These are phyloP conservation scores for Sarcophaga carnaria DNA, from an alignment of 2,888 invertebrate species.

Conservation along the genomic window DNA sequence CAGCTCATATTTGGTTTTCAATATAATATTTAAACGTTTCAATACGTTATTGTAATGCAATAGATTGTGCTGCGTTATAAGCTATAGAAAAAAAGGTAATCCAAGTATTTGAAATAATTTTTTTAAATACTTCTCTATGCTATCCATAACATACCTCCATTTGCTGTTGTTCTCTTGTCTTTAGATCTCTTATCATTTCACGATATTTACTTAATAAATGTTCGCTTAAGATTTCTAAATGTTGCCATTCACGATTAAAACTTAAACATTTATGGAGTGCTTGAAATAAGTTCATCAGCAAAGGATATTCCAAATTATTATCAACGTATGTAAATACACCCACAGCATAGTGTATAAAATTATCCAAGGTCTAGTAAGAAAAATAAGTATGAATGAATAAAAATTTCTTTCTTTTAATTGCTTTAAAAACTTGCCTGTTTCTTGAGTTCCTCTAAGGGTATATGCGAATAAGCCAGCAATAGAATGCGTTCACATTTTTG, in stretches of 20 bases:
- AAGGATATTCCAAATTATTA: conserved; percentile 57
- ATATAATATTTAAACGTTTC: conserved; percentile 63
- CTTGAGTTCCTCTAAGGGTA: conserved; percentile 28
- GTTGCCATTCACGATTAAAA: conserved; percentile 55
- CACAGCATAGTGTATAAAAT: conserved; percentile 55
- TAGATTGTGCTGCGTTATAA: neutral
- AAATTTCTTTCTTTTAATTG: neutral
- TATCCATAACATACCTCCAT: conserved; percentile 39
- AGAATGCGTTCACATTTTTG: conserved; percentile 58
- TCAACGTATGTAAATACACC: conserved; percentile 39
- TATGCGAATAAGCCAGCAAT: conserved; percentile 31
- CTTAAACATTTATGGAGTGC: conserved; percentile 53
- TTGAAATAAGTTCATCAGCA: conserved; percentile 63
- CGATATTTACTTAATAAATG: conserved; percentile 44
- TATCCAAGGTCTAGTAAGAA: conserved; percentile 48
- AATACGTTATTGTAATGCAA: conserved; percentile 36
- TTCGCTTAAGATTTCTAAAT: conserved; percentile 49
- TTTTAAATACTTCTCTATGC: neutral
- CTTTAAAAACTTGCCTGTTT: conserved; percentile 30
- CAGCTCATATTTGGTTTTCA: conserved; percentile 58
- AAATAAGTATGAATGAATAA: neutral
- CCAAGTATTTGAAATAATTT: neutral
- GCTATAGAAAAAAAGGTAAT: conserved; percentile 2
- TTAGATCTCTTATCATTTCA: conserved; percentile 50
- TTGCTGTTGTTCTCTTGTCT: conserved; percentile 9